A percentile compares a stretch with the other conserved stretches of the same genome.
These are phyloP conservation scores for Cottoperca gobio DNA, from an alignment of 2,797 vertebrate genomes.

Conservation along the genomic window DNA sequence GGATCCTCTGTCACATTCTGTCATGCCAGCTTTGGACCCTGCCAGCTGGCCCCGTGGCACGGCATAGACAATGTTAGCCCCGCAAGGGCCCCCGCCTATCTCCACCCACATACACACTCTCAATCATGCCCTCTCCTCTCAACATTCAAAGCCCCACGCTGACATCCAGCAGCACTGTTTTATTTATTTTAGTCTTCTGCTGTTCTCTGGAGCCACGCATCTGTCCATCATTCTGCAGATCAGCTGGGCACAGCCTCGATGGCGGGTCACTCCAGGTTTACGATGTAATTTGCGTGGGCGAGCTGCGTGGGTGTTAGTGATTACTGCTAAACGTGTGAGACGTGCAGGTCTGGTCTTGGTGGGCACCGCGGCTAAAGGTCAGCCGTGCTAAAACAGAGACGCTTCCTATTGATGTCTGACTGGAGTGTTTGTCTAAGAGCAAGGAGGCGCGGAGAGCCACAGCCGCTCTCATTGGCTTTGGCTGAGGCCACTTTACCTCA, in stretches of 20 bases:
- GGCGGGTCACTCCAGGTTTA: constrained; percentile 71
- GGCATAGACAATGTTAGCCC: constrained; percentile 70
- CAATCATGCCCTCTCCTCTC: constrained; percentile 38
- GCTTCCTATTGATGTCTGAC: constrained; percentile 75
- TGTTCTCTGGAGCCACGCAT: constrained; percentile 41
- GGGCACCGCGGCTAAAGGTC: constrained; percentile 74
- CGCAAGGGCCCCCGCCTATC: constrained; percentile 49
- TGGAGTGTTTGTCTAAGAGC: constrained; percentile 76
- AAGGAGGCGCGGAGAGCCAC: constrained; percentile 65
- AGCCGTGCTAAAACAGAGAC: constrained; percentile 73
- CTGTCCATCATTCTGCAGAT: constrained; percentile 63
- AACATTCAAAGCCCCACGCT: constrained; percentile 55
- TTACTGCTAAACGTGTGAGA: constrained; percentile 70
- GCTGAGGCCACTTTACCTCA: constrained; percentile 74
- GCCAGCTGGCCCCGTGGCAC: constrained; percentile 82
- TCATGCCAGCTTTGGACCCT: constrained; percentile 82
- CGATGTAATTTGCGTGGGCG: constrained; percentile 53
- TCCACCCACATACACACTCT: constrained; percentile 22
- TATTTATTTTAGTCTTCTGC: constrained; percentile 69
- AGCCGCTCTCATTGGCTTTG: constrained; percentile 63
- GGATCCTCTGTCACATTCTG: constrained; percentile 87
- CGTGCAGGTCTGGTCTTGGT: constrained; percentile 57
- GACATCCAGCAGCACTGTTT: constrained; percentile 58
- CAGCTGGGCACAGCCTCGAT: constrained; percentile 45
- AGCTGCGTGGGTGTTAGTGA: constrained; percentile 66